Conservation (phyloP, 2,113 vertebrate genomes). For the Ciconia stormi region DNA sequence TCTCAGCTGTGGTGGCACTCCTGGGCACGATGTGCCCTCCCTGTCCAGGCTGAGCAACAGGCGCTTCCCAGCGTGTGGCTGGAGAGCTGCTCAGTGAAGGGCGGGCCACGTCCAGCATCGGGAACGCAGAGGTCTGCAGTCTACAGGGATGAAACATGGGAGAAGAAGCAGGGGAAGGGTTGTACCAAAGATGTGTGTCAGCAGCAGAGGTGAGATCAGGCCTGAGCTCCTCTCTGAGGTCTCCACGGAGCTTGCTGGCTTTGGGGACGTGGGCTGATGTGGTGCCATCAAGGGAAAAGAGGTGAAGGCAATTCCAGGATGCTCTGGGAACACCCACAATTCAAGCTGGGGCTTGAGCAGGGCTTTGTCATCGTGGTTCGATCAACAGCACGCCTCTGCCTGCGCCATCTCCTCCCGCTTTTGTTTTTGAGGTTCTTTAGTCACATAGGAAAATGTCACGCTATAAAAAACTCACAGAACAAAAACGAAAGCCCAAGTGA, state of each 20-base stretch:
- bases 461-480: neutral
- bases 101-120: neutral
- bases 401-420: neutral
- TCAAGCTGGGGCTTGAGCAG: neutral
- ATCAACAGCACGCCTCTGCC: neutral
- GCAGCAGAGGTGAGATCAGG: neutral
- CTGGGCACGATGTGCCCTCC: neutral
- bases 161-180: neutral
- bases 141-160: neutral
- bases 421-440: conserved; percentile 8
- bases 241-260: neutral
- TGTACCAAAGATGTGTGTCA: neutral
- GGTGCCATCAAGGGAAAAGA: neutral
- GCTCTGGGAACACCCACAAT: neutral
- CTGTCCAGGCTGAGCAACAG: neutral
- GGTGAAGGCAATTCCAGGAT: neutral
- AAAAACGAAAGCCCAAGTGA: neutral
- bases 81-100: neutral
- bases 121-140: neutral
- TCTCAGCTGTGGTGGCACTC: neutral
- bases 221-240: neutral
- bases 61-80: neutral
- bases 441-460: neutral
- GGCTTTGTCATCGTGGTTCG: neutral
- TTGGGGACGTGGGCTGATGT: neutral